Base-by-base conservation (phyloP, 1,140 invertebrate species). In the Bilobella aurantiaca region DNA sequence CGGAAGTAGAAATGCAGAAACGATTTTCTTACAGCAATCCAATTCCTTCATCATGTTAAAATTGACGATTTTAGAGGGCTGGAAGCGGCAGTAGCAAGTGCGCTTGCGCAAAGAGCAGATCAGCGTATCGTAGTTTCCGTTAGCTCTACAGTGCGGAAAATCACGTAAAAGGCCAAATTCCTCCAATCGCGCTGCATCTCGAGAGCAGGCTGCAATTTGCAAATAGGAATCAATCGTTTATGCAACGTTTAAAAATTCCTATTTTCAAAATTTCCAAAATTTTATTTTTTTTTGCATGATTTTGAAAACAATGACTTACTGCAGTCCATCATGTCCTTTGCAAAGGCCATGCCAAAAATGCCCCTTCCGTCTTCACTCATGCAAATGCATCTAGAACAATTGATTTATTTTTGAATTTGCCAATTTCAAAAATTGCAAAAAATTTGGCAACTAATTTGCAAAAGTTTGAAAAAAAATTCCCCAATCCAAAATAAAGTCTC, bases 311-410 rank as follows among this genome's bases (percentile, higher is more conserved):
- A 42, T 42, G 3, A 29, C 28, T 58, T 66, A 72, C 71, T 61
- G 46, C 71, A 72, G 49, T 72, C 58, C 53, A 59, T 49, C 1
- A 27, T 23, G 1, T 62, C 62, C 1, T 63, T 62, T 56, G 62
- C n/a, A 16, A 64, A 32, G 12, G 30, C 60, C 29, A 62, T 29
- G 28, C 71, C 71, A 46, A 72, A 72, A 23, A 72, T 68, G 49
- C 53, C 30, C 21, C 66, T 27, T 18, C 71, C 71, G 1, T 30
- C 1, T 2, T 18, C 37, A 60, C 65, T 67, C 18, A 37, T 63
- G 56, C 71, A 73, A 56, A 58, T 70, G 29, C 71, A 73, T 14
- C 71, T 73, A 28, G n/a, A n/a, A n/a, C n/a, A n/a, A n/a, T n/a
- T n/a, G n/a, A n/a, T n/a, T n/a, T n/a, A n/a, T n/a, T n/a, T n/a